These are phyloP conservation scores for Lutraria rhynchaena DNA, from an alignment of 1,140 invertebrate species.

Conservation along the genomic window DNA sequence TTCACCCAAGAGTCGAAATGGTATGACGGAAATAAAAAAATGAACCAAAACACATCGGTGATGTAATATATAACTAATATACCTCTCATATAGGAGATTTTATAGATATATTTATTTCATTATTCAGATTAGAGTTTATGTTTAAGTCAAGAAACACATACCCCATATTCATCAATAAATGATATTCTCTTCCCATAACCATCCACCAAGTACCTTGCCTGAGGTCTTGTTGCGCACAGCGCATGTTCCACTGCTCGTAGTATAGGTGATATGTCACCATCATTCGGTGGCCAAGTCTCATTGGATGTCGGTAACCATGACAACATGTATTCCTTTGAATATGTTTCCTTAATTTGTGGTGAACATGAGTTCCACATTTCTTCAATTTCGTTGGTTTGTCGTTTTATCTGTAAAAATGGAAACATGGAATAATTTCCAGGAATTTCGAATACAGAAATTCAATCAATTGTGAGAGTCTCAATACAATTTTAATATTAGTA, in stretches of 20 bases:
- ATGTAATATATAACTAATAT: too few relatives aligned
- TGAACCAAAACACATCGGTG: too few relatives aligned
- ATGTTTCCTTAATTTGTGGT: constrained; percentile 4
- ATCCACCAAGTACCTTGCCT: constrained; percentile 16
- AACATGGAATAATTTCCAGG: too few relatives aligned
- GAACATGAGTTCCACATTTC: constrained; percentile 26
- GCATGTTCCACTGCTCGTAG: constrained; percentile 16
- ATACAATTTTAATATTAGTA: too few relatives aligned
- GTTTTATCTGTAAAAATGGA: constrained; percentile 23
- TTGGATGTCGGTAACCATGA: constrained; percentile 7
- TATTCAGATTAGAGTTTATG: too few relatives aligned
- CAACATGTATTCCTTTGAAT: constrained; percentile 5
- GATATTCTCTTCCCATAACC: neutral
- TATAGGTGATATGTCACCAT: constrained; percentile 15
- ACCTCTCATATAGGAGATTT: too few relatives aligned
- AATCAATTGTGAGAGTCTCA: too few relatives aligned
- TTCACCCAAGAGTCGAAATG: too few relatives aligned
- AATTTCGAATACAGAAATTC: too few relatives aligned
- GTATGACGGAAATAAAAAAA: too few relatives aligned
- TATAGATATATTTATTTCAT: too few relatives aligned
- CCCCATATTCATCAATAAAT: constrained; percentile 31
- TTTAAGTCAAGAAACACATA: too few relatives aligned
- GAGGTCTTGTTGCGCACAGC: neutral
- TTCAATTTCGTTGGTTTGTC: constrained; percentile 14
- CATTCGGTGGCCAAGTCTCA: neutral